Conservation (phyloP, 2,113 vertebrate genomes). For the Puntigrus tetrazona region DNA sequence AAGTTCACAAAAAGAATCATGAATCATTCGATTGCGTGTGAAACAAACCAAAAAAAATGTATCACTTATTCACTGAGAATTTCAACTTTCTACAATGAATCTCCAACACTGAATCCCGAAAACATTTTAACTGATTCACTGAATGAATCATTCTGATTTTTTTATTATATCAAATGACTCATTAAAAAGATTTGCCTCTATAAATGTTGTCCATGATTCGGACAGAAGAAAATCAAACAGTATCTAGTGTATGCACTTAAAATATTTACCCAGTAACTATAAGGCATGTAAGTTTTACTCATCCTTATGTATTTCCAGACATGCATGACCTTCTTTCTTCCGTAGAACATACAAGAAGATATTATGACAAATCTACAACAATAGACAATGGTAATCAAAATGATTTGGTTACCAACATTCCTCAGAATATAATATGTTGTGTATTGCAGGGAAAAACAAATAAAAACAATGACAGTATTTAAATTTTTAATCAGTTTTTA, state of each 20-base stretch:
- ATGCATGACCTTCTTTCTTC: not conserved
- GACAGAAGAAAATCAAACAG: not conserved
- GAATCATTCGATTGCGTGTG: not conserved
- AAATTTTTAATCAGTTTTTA: not conserved
- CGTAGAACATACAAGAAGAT: not conserved
- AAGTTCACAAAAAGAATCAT: not conserved
- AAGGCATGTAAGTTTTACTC: not conserved
- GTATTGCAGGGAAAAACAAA: not conserved
- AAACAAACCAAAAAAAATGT: not conserved
- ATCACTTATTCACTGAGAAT: too few relatives aligned
- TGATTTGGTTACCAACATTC: not conserved
- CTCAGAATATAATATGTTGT: not conserved
- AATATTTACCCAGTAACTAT: not conserved
- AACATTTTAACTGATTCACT: not conserved
- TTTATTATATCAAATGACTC: not conserved
- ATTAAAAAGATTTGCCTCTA: not conserved
- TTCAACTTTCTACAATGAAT: too few relatives aligned
- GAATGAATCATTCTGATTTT: not conserved
- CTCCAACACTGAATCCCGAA: too few relatives aligned
- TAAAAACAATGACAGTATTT: not conserved
- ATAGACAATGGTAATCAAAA: not conserved
- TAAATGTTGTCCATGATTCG: not conserved
- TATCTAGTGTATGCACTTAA: not conserved
- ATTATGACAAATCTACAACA: not conserved
- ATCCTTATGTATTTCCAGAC: not conserved